Base-by-base conservation (phyloP, 2,888 invertebrate species). In the Mythimna albipuncta region DNA sequence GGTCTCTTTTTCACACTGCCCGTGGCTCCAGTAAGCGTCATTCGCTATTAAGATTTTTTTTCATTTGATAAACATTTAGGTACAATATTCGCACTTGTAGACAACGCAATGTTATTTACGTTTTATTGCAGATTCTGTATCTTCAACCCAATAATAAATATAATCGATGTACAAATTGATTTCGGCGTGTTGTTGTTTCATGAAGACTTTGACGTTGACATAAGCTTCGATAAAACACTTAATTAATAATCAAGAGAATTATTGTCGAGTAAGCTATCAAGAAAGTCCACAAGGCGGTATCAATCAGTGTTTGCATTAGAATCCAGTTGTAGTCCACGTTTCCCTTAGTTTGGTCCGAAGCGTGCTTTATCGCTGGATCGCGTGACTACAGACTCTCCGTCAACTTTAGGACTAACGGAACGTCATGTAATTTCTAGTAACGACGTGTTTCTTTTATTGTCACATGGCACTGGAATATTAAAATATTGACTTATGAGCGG, bases 371-470 rank as follows among this genome's bases (percentile, higher is more conserved):
- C 90, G 93, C 83, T 74, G 84, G 84, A 93, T 96, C 91, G 96
- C 96, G 96, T 96, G 96, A 93, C 93, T 90, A 87, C 76, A 84
- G 85, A 79, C 91, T 88, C 88, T 96, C 89, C 87, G 92, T 96
- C 94, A 95, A 90, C 83, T 90, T 89, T 89, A 83, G 89, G 90
- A 91, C 89, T 93, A 94, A 94, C 93, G 91, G 91, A 90, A 92
- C 89, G 91, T 94, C 94, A 91, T 95, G 95, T 95, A 94, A 95
- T 95, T 94, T 94, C 92, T 89, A 92, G 91, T 95, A 95, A 95
- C 94, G 91, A 94, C 88, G 92, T 95, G 94, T 94, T 95, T 94
- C 89, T 94, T 91, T 94, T 92, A 93, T 92, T 94, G 94, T 94
- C 92, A 93, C 75, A 75, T 72, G 68, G 72, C 72, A 78, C 70